These are phyloP conservation scores for Agrotis exclamationis DNA, from an alignment of 2,888 invertebrate species.

Conservation along the genomic window DNA sequence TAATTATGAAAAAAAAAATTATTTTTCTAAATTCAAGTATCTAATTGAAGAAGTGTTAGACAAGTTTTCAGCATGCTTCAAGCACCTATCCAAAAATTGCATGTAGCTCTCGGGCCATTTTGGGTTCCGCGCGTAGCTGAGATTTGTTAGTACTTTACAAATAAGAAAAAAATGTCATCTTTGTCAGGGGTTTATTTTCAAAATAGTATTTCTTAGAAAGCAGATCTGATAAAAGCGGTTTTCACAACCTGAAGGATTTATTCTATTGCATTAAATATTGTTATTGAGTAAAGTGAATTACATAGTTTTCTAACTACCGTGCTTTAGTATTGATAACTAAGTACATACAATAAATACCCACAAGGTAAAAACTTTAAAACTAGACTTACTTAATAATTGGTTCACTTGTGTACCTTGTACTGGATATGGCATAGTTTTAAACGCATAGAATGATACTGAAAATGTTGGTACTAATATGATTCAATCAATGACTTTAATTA, in stretches of 20 bases:
- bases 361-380: conserved; percentile 34
- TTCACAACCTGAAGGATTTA: conserved; percentile 55
- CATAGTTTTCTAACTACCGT: conserved; percentile 19
- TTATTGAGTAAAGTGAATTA: not conserved
- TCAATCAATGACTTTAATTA: not conserved
- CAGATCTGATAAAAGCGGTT: conserved; percentile 27
- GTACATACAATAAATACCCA: conserved; percentile 24
- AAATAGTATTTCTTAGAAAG: conserved; percentile 42
- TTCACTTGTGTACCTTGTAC: conserved; percentile 64
- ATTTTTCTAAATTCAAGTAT: too few species aligned
- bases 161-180: conserved; percentile 17
- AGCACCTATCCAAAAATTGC: too few species aligned
- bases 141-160: too few species aligned
- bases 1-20: too few species aligned
- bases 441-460: conserved; percentile 11
- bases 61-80: too few species aligned
- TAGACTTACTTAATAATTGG: conserved; percentile 62
- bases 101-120: too few species aligned
- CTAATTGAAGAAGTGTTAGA: too few species aligned
- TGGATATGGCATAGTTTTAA: conserved; percentile 57
- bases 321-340: conserved; percentile 3
- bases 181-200: conserved; percentile 48
- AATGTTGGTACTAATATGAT: not conserved
- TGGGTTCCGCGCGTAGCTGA: too few species aligned
- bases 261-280: not conserved